Conservation (phyloP, 2,888 invertebrate genomes). For the Dioctria rufipes region DNA sequence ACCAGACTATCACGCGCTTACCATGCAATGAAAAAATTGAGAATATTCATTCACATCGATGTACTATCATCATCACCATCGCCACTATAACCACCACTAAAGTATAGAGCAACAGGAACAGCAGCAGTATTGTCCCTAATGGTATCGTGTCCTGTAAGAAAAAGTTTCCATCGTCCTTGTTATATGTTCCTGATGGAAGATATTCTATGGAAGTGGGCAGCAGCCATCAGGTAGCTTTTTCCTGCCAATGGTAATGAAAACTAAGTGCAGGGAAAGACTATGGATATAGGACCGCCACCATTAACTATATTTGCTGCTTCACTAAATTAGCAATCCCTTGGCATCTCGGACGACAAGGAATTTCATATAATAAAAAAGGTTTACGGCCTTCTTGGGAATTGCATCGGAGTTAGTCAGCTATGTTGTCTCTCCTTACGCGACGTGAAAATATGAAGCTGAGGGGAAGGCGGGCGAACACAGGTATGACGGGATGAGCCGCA, state of each 20-base stretch:
- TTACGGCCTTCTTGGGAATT: conserved; percentile 39
- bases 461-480: too few relatives aligned
- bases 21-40: conserved; percentile 34
- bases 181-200: neutral
- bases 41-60: neutral
- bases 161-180: conserved; percentile 14
- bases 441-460: neutral
- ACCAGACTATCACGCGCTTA: conserved; percentile 37
- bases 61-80: neutral
- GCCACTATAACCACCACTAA: too few relatives aligned
- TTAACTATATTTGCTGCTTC: conserved; percentile 33
- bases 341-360: conserved; percentile 19
- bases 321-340: conserved; percentile 5
- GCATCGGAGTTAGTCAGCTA: neutral
- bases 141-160: neutral
- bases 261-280: conserved; percentile 39
- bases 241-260: conserved; percentile 21
- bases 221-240: neutral
- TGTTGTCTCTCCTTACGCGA: neutral
- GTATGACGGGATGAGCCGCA: neutral
- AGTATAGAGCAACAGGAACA: too few relatives aligned
- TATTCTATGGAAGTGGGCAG: neutral
- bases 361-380: conserved; percentile 24
- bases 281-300: conserved; percentile 1
- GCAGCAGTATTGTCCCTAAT: too few relatives aligned